phyloP scores from a whole-genome alignment of 2,797 vertebrate species.

The Poecilia gillii region DNA sequence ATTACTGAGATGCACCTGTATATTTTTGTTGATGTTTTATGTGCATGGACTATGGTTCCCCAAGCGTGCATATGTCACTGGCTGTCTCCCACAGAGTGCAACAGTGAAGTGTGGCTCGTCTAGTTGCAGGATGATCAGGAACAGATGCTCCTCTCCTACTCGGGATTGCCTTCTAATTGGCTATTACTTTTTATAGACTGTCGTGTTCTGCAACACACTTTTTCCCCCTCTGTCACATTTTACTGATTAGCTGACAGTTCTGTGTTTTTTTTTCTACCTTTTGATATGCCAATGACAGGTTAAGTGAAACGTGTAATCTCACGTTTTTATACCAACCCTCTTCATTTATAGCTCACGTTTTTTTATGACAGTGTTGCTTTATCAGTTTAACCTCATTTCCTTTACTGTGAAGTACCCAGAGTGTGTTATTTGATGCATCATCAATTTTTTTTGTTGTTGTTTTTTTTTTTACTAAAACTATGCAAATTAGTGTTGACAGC shows the following conservation, averaged over 20 bases:
- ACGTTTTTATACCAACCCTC: background rate
- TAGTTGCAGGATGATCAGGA: slow-evolving; percentile 67
- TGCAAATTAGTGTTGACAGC: slow-evolving; percentile 6
- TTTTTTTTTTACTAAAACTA: slow-evolving; percentile 30
- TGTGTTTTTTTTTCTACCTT: slow-evolving; percentile 41
- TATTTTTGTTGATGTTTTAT: slow-evolving; percentile 6
- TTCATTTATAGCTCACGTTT: slow-evolving; percentile 43
- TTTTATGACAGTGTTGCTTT: slow-evolving; percentile 44
- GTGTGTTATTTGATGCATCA: slow-evolving; percentile 20
- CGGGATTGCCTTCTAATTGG: slow-evolving; percentile 79
- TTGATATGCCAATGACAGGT: slow-evolving; percentile 50
- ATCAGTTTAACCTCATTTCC: slow-evolving; percentile 50
- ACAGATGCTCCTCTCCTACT: slow-evolving; percentile 73
- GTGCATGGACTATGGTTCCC: slow-evolving; percentile 21
- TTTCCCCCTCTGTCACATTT: slow-evolving; percentile 65
- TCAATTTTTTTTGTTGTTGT: slow-evolving; percentile 11
- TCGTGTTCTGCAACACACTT: slow-evolving; percentile 62
- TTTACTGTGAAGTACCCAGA: slow-evolving; percentile 42
- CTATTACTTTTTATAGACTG: slow-evolving; percentile 80
- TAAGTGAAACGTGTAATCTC: slow-evolving; percentile 21
- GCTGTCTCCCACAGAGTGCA: slow-evolving; percentile 33
- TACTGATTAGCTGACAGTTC: slow-evolving; percentile 72
- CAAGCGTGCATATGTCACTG: slow-evolving; percentile 29
- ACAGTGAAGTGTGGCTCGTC: slow-evolving; percentile 55
- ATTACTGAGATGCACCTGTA: background rate